Base-by-base conservation (phyloP, 2,888 invertebrate genomes). In the Cryptocephalus primarius region DNA sequence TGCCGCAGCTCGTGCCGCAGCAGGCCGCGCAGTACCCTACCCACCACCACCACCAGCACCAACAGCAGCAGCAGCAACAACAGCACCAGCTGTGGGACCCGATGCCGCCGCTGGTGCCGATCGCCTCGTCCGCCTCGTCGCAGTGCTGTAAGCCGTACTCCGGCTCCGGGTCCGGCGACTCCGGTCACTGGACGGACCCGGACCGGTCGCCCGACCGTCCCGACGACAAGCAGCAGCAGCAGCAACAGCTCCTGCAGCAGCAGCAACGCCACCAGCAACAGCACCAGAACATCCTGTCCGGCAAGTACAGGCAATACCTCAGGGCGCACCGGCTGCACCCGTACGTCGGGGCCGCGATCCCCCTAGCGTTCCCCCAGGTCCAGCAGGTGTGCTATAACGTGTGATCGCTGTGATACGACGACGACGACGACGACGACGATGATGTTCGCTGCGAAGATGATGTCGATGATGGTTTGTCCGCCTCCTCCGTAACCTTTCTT, bases 361-460 rank as follows among this genome's bases (percentile, higher is more conserved):
- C 69, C 44, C 59, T 70, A 58, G 70, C 73, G 51, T 75, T 76
- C 66, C 75, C 76, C 57, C 76, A 75, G 57, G 74, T 75, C 59
- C 74, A 73, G 70, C 76, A 76, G 68, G 75, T 77, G 65, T 77
- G 77, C 68, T 77, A 77, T 61, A 77, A 77, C 66, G 76, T 77
- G 74, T 77, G 76, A 77, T 75, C 68, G 62, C 64, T 63, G 65
- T 65, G 65, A 65, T 65, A 64, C 59, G 53, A 52, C 55, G 52
- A 51, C 55, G 55, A 51, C 50, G 6, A 2, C 11, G 36, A 40
- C 12, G n/a, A 36, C 6, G n/a, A 36, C 12, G n/a, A 36, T 6
- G n/a, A 36, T 34, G n/a, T 47, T 46, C 44, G 47, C 45, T 44
- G 46, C 42, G 45, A 47, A 44, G 44, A 46, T 40, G 48, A 48